Percentiles rank a stretch among this genome's conserved stretches.
Conservation (phyloP, 2,888 invertebrate species). For the Lithophane ornitopus region DNA sequence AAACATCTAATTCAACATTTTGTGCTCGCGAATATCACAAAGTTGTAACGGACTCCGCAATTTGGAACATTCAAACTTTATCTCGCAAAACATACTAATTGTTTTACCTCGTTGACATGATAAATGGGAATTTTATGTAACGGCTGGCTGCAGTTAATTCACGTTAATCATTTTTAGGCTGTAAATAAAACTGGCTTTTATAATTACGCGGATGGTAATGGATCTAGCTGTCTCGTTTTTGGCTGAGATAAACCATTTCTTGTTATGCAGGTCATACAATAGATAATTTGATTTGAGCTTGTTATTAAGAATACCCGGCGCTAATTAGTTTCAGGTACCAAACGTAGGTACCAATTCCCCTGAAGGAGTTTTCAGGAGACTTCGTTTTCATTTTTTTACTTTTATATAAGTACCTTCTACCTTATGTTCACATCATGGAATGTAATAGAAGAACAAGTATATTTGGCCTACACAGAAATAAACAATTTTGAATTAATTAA, state of each 20-base stretch:
- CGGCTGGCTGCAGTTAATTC: constrained; percentile 53
- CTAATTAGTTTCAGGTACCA: not conserved
- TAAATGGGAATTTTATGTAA: constrained; percentile 64
- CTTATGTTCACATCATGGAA: not conserved
- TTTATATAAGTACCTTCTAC: no score
- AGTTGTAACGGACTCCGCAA: constrained; percentile 63
- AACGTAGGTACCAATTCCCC: no score
- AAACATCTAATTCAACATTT: constrained; percentile 66
- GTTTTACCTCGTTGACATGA: constrained; percentile 66
- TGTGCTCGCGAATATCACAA: constrained; percentile 55
- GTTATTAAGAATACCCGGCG: not conserved
- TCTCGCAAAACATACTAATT: constrained; percentile 66
- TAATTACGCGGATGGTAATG: constrained; percentile 6
- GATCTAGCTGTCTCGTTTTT: constrained; percentile 9
- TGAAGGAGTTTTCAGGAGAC: not conserved
- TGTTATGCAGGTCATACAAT: not conserved
- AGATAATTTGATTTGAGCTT: constrained; percentile 5
- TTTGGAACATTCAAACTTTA: constrained; percentile 60
- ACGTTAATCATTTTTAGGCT: constrained; percentile 44
- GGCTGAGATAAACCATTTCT: constrained; percentile 2
- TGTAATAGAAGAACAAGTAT: not conserved
- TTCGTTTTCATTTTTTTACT: not conserved
- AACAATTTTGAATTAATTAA: not conserved
- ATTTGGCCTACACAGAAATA: not conserved
- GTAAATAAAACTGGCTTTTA: constrained; percentile 16